Conservation (phyloP, 2,888 invertebrate species). For the Galerucella nymphaeae region DNA sequence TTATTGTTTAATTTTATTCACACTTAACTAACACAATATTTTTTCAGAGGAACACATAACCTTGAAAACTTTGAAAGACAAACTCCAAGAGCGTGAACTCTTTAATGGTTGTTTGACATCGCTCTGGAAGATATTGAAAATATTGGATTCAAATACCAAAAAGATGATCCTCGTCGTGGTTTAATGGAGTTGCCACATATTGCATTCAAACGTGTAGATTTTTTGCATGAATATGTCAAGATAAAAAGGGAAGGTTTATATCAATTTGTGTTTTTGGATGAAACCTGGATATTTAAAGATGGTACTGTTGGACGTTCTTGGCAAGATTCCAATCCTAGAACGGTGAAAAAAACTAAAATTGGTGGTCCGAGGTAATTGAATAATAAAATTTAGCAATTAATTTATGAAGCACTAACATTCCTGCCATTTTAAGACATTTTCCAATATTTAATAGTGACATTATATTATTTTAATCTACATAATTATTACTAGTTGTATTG, state of each 20-base stretch:
- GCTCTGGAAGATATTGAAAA: conserved; percentile 3
- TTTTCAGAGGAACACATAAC: too few species aligned
- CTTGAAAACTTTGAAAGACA: too few species aligned
- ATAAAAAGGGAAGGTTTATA: conserved; percentile 19
- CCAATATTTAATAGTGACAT: too few species aligned
- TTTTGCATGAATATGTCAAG: conserved; percentile 14
- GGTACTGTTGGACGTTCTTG: conserved; percentile 19
- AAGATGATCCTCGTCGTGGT: conserved; percentile 19
- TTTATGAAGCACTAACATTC: too few species aligned
- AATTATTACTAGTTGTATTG: too few species aligned
- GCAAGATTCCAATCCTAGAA: neutral
- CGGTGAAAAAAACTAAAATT: neutral
- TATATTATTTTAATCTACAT: too few species aligned
- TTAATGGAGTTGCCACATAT: conserved; percentile 24
- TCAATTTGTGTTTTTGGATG: conserved; percentile 28
- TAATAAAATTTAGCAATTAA: too few species aligned
- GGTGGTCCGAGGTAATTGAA: neutral
- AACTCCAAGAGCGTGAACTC: neutral
- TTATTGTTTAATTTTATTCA: neutral
- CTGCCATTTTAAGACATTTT: too few species aligned
- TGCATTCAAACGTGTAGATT: conserved; percentile 13
- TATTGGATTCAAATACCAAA: conserved; percentile 22
- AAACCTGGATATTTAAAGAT: conserved; percentile 32
- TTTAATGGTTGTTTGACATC: neutral
- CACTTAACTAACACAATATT: too few species aligned